phyloP scores from a whole-genome alignment of 2,888 invertebrate species.

The Campaea margaritaria region DNA sequence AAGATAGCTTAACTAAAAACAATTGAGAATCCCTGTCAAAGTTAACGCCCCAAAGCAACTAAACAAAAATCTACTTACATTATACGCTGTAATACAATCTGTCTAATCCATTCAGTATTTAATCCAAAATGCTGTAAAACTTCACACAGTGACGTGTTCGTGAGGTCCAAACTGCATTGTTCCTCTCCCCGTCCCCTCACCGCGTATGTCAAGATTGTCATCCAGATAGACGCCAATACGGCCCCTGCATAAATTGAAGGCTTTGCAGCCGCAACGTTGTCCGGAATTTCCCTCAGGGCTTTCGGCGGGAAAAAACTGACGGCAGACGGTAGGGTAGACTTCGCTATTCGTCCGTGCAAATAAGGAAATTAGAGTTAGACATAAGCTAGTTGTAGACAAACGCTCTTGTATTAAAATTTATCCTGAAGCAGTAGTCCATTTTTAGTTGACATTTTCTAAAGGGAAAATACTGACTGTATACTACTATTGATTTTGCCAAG shows the following conservation, averaged over 20 bases:
- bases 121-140: slow-evolving; percentile 29
- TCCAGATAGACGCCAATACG: slow-evolving; percentile 71
- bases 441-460: too few relatives aligned
- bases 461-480: too few relatives aligned
- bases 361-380: too few relatives aligned
- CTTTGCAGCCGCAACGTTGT: slow-evolving; percentile 70
- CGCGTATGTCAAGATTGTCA: slow-evolving; percentile 73
- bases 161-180: slow-evolving; percentile 64
- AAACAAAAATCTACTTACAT: too few relatives aligned
- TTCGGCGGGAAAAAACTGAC: slow-evolving; percentile 64
- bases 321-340: slow-evolving; percentile 24
- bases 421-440: too few relatives aligned
- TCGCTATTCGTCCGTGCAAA: slow-evolving; percentile 1
- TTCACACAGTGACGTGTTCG: slow-evolving; percentile 35
- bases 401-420: too few relatives aligned
- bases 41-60: too few relatives aligned
- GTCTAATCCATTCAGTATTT: slow-evolving; percentile 13
- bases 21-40: too few relatives aligned
- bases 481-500: too few relatives aligned
- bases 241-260: slow-evolving; percentile 78
- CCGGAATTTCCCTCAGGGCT: slow-evolving; percentile 78
- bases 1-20: too few relatives aligned
- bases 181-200: slow-evolving; percentile 43
- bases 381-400: too few relatives aligned
- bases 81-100: neutral